Base-by-base conservation (phyloP, 2,888 invertebrate genomes). In the Clitarchus hookeri region DNA sequence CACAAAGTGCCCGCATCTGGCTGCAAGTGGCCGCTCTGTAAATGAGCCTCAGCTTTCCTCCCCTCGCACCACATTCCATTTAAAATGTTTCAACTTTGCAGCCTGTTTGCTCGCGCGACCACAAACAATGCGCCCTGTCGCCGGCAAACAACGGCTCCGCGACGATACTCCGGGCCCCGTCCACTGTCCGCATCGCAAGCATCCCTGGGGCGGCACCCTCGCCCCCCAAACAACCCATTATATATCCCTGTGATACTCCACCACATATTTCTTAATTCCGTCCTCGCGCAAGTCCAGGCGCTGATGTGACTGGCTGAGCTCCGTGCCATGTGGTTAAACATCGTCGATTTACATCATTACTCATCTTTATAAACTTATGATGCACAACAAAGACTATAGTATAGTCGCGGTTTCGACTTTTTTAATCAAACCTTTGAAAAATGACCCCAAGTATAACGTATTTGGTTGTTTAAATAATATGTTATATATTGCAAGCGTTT, bases 1-100 rank as follows among this genome's bases (percentile, higher is more conserved):
- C 65, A 65, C 65, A 65, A 19, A 65, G 65, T 65, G 65, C 65
- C 65, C 65, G 65, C 65, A 65, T 65, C 65, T 65, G 65, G 65
- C 13, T n/a, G 65, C 65, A 65, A 65, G 65, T 65, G 65, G n/a
- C 65, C 65, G 65, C 16, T n/a, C 65, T 65, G 65, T n/a, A 65
- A 65, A 65, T n/a, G 65, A 65, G 65, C 65, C n/a, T 19, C 8
- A 2, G 16, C 65, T 19, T 19, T 8, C 8, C 8, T 3, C 11
- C 65, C 65, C 23, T 19, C 65, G 11, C n/a, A 23, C 65, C 65
- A 3, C 65, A 65, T 65, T 65, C 65, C 65, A n/a, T 65, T 65
- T 65, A 12, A 65, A 65, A 65, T 65, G 65, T n/a, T 65, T 65
- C 65, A 65, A n/a, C 65, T 65, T 65, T 23, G 11, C 65, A 8